phyloP scores from a whole-genome alignment of 2,797 vertebrate species.

The Sebastes alutus region DNA sequence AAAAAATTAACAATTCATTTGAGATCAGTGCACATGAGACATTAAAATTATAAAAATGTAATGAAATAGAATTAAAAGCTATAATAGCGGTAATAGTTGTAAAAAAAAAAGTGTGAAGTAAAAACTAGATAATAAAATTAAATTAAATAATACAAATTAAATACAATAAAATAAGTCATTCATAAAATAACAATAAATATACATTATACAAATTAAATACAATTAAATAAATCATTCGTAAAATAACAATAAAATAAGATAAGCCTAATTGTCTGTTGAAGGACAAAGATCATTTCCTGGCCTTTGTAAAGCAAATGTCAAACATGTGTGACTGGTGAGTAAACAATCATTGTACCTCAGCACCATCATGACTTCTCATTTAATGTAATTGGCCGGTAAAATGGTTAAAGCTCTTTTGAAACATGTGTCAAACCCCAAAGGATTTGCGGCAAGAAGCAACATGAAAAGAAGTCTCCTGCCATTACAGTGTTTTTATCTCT shows the following conservation, averaged over 20 bases:
- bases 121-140: not conserved
- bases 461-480: constrained; percentile 2
- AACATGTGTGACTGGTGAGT: not conserved
- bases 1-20: not conserved
- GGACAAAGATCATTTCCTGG: not conserved
- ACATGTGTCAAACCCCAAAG: not conserved
- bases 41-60: not conserved
- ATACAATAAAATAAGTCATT: not conserved
- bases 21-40: not conserved
- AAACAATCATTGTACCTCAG: not conserved
- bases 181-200: too few relatives aligned
- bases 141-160: not conserved
- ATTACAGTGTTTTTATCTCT: not conserved
- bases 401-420: not conserved
- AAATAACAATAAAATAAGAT: too few relatives aligned
- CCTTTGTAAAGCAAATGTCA: not conserved
- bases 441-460: not conserved
- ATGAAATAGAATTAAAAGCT: not conserved
- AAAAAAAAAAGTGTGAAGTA: not conserved
- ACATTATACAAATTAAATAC: not conserved
- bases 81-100: not conserved
- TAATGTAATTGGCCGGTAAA: not conserved
- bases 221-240: too few relatives aligned
- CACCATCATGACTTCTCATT: not conserved
- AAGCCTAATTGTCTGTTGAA: not conserved